A percentile compares a stretch with the other conserved stretches of the same genome.
These are phyloP conservation scores for Eurystomus gularis DNA, from an alignment of 2,113 vertebrate species.

Conservation along the genomic window DNA sequence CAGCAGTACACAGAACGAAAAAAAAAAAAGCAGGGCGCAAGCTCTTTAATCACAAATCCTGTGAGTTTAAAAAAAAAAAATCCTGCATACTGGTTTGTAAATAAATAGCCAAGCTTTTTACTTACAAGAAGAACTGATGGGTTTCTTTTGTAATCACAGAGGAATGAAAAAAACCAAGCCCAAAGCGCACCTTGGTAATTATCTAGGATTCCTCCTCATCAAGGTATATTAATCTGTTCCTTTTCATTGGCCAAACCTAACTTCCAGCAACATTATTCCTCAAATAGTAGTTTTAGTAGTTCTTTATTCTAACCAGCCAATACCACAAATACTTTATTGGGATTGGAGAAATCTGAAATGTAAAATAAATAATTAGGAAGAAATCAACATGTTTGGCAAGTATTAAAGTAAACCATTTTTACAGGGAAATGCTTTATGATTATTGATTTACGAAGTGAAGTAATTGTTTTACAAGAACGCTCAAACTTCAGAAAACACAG, in stretches of 20 bases:
- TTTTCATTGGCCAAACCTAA: constrained; percentile 51
- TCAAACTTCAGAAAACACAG: not conserved
- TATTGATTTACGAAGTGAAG: not conserved
- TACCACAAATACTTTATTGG: not conserved
- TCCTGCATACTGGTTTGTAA: not conserved
- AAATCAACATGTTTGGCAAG: not conserved
- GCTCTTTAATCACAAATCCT: not conserved
- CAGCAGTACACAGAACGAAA: not conserved
- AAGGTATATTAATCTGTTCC: constrained; percentile 48
- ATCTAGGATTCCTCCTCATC: constrained; percentile 64
- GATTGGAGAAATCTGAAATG: not conserved
- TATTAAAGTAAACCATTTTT: not conserved
- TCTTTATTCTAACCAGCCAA: not conserved
- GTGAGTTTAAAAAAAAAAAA: not conserved
- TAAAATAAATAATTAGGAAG: not conserved
- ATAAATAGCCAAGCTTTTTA: constrained; percentile 26
- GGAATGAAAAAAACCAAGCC: constrained; percentile 54
- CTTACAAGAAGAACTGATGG: not conserved
- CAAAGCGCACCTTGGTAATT: constrained; percentile 58
- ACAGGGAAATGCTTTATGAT: not conserved
- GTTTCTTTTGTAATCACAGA: constrained; percentile 51
- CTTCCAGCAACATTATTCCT: not conserved
- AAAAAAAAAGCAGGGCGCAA: not conserved
- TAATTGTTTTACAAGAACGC: not conserved
- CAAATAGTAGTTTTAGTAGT: not conserved